These are phyloP conservation scores for Cossypha niveicapilla DNA, from an alignment of 2,797 vertebrate genomes.

Conservation along the genomic window DNA sequence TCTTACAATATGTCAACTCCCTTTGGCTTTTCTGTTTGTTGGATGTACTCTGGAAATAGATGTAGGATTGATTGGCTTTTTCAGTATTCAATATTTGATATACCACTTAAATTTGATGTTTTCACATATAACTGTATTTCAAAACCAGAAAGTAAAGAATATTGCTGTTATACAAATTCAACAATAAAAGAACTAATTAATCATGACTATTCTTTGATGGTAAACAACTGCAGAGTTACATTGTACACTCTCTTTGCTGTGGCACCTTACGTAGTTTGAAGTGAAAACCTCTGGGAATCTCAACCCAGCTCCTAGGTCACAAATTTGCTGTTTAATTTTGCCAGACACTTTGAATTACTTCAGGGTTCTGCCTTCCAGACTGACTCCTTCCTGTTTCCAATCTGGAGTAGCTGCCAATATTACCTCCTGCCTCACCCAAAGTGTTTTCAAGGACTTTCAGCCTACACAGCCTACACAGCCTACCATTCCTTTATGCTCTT, in stretches of 20 bases:
- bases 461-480: not conserved
- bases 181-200: not conserved
- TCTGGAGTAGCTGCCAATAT: not conserved
- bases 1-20: not conserved
- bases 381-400: not conserved
- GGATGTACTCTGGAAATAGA: not conserved
- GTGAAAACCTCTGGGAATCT: not conserved
- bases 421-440: not conserved
- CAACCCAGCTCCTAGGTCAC: not conserved
- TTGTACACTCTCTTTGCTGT: not conserved
- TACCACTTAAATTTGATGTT: not conserved
- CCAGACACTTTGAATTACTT: not conserved
- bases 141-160: not conserved
- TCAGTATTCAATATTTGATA: not conserved
- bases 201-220: not conserved
- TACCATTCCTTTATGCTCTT: not conserved
- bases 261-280: fast-evolving
- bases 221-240: not conserved
- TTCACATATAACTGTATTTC: not conserved
- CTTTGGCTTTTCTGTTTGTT: not conserved
- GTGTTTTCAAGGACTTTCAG: not conserved
- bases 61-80: not conserved
- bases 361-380: not conserved
- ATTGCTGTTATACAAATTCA: not conserved
- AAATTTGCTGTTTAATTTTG: not conserved